Percentiles rank a stretch among this genome's conserved stretches.
Conservation (phyloP, 2,888 invertebrate genomes). For the Argyresthia albistria region DNA sequence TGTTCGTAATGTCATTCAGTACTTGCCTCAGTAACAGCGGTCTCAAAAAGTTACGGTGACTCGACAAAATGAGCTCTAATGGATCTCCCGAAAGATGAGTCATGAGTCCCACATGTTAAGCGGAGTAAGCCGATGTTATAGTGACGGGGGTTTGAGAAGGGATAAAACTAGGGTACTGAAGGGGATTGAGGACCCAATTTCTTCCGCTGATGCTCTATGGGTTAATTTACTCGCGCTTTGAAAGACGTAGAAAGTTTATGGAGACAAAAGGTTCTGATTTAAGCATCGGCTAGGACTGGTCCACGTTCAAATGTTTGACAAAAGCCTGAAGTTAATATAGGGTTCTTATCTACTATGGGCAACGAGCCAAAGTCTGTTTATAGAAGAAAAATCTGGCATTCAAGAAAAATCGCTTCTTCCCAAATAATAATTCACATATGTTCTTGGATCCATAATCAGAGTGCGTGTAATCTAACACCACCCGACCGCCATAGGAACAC, state of each 20-base stretch:
- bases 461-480: too few species aligned
- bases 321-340: too few species aligned
- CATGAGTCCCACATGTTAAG: constrained; percentile 49
- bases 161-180: constrained; percentile 21
- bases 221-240: too few species aligned
- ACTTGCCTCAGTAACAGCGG: constrained; percentile 14
- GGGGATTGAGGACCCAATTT: background rate
- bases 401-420: too few species aligned
- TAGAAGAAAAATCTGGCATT: too few species aligned
- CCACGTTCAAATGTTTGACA: too few species aligned
- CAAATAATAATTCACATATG: too few species aligned
- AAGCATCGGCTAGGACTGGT: background rate
- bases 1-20: constrained; percentile 17
- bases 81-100: constrained; percentile 54
- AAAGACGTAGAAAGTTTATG: too few species aligned
- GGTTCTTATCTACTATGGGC: too few species aligned
- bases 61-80: constrained; percentile 54
- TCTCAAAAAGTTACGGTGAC: constrained; percentile 54
- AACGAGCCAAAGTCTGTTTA: too few species aligned
- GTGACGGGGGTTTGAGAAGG: constrained; percentile 21
- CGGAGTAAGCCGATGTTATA: constrained; percentile 36
- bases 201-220: background rate
- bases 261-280: background rate
- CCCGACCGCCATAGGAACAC: too few species aligned
- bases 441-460: too few species aligned